Base-by-base conservation (phyloP, 2,888 invertebrate species). In the Andrena minutula region DNA sequence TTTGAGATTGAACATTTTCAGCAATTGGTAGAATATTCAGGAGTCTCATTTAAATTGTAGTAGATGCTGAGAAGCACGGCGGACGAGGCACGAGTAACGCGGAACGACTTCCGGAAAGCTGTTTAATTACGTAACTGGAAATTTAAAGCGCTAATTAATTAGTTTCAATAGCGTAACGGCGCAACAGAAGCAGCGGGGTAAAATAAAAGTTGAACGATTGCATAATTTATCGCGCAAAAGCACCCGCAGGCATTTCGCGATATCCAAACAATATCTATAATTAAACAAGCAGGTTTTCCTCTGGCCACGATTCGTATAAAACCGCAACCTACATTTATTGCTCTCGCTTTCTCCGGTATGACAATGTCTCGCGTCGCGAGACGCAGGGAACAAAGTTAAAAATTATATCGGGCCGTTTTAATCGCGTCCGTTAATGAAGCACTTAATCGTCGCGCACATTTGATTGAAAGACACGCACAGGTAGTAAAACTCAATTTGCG, bases 91-190 rank as follows among this genome's bases (percentile, higher is more conserved):
- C 5, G 30, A 30, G 30, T 30, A 26, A 23, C 56, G 23, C 23
- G 66, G 10, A 53, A 69, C 20, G 61, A 30, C 30, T 47, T 47
- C 73, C 58, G 32, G 61, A 41, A 66, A 23, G 56, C 23, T 32
- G 47, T 58, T 58, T 66, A 74, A 74, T 74, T 47, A 26, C 23
- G 47, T 32, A 26, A 23, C 66, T 28, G 10, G 47, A 10, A 41
- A 23, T 10, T 41, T 23, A 60, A 49, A 53, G 23, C 74, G 56
- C 12, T 30, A 26, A 60, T 74, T 74, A 74, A 66, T 74, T 32
- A 58, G 8, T 23, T 47, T 66, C 47, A 20, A 58, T 10, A n/a
- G 30, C 41, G 73, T 20, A 47, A 74, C 35, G 65, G 28, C 41
- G 56, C 10, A 28, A 35, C 47, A 56, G 30, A 56, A 12, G 30